Conservation (phyloP, 2,113 vertebrate genomes). For the Thalassarche chlororhynchos region DNA sequence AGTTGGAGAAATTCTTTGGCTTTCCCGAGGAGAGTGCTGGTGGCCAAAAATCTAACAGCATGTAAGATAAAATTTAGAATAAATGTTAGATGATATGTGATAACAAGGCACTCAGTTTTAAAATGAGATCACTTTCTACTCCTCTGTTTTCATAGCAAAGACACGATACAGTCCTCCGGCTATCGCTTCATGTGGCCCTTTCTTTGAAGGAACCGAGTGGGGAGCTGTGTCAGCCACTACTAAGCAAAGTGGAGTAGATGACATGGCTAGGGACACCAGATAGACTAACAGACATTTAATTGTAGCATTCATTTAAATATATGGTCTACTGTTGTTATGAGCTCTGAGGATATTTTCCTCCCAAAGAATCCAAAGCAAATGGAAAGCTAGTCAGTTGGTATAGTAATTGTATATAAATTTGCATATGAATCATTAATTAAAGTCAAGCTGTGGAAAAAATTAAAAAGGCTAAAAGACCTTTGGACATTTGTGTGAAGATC, state of each 20-base stretch:
- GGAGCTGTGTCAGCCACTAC: background rate
- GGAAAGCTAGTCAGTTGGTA: background rate
- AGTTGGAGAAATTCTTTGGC: background rate
- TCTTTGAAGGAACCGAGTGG: background rate
- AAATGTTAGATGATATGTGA: background rate
- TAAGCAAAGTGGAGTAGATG: background rate
- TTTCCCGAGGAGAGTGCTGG: background rate
- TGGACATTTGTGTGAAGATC: conserved; percentile 24
- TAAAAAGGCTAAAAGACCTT: background rate
- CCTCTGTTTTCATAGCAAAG: background rate
- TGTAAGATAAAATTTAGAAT: background rate
- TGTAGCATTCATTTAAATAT: background rate
- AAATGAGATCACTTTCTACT: background rate
- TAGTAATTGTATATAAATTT: conserved; percentile 31
- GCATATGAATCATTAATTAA: conserved; percentile 53
- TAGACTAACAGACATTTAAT: background rate
- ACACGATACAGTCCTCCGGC: background rate
- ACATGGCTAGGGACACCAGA: background rate
- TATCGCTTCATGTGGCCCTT: background rate
- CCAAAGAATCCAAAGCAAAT: conserved; percentile 44
- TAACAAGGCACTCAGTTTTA: background rate
- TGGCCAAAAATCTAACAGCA: background rate
- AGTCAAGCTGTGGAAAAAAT: conserved; percentile 20
- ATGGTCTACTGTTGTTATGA: background rate
- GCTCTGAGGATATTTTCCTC: background rate